These are phyloP conservation scores for Prionace glauca DNA, from an alignment of 2,797 vertebrate species.

Conservation along the genomic window DNA sequence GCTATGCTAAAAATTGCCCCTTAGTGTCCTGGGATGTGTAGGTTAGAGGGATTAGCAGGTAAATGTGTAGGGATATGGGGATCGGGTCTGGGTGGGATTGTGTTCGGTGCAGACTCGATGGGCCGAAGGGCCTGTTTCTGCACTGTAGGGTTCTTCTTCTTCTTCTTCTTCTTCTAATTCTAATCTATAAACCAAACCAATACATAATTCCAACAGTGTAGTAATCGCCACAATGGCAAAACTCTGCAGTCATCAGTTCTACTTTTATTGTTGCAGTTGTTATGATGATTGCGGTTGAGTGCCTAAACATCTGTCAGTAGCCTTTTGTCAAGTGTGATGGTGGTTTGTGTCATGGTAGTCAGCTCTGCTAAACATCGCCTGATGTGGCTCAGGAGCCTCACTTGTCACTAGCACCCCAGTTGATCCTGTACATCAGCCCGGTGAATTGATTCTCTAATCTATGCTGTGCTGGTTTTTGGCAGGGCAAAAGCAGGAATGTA, in stretches of 20 bases:
- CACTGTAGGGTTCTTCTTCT: too few relatives aligned
- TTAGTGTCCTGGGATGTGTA: too few relatives aligned
- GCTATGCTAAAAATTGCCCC: too few relatives aligned
- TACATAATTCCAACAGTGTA: background rate
- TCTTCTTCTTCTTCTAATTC: too few relatives aligned
- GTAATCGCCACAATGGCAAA: background rate
- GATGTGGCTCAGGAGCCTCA: background rate
- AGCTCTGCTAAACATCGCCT: background rate
- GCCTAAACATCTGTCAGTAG: background rate
- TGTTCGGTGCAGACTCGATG: too few relatives aligned
- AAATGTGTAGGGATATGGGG: too few relatives aligned
- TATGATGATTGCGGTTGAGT: background rate
- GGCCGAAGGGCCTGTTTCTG: too few relatives aligned
- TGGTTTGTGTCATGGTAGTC: background rate
- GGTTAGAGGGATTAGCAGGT: too few relatives aligned
- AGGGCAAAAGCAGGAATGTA: background rate
- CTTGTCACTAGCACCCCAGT: background rate
- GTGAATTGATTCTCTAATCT: background rate
- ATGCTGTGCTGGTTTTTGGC: background rate
- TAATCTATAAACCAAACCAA: background rate
- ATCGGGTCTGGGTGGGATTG: too few relatives aligned
- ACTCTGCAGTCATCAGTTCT: background rate
- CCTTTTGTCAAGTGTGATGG: background rate
- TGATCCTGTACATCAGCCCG: background rate
- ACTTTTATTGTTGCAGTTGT: background rate